Percentiles rank a stretch among this genome's conserved stretches.
phyloP scores from a whole-genome alignment of 2,797 vertebrate genomes.

The Brotula barbata region DNA sequence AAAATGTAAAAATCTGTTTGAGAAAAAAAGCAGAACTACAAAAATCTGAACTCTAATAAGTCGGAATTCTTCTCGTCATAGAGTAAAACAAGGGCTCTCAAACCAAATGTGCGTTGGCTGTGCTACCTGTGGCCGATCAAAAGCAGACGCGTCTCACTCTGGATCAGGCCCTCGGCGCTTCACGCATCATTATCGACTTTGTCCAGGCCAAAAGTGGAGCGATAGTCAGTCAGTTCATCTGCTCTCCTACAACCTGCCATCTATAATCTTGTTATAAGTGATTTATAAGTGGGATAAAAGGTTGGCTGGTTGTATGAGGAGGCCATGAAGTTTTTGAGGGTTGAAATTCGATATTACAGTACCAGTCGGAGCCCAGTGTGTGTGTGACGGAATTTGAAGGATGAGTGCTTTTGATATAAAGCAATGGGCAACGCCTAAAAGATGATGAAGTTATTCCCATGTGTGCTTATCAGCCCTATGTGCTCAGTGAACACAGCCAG shows the following conservation, averaged over 20 bases:
- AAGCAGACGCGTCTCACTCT: conserved; percentile 43
- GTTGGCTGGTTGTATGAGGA: not conserved
- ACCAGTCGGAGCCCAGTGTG: not conserved
- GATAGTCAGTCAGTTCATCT: conserved; percentile 30
- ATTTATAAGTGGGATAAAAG: conserved; percentile 4
- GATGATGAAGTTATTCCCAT: conserved; percentile 2
- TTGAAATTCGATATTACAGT: not conserved
- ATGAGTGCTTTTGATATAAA: not conserved
- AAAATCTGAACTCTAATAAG: too few relatives aligned
- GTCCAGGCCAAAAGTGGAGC: conserved; percentile 37
- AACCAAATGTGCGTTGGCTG: conserved; percentile 36
- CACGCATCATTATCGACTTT: conserved; percentile 48
- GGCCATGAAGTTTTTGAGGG: not conserved
- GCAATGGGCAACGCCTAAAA: not conserved
- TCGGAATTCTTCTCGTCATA: too few relatives aligned
- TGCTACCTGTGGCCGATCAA: conserved; percentile 52
- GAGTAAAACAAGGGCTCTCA: not conserved
- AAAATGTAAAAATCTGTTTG: too few relatives aligned
- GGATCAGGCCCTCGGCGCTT: conserved; percentile 34
- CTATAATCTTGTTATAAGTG: not conserved
- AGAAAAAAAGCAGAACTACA: too few relatives aligned
- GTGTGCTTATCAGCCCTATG: conserved; percentile 1
- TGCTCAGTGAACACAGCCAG: not conserved
- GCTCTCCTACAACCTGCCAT: not conserved
- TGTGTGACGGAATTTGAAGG: not conserved